Evolutionary conservation across 2,797 vertebrate genomes (phyloP), one percentile per base, ranked within the genome.

Genomic region (Darevskia nairensis): DNA sequence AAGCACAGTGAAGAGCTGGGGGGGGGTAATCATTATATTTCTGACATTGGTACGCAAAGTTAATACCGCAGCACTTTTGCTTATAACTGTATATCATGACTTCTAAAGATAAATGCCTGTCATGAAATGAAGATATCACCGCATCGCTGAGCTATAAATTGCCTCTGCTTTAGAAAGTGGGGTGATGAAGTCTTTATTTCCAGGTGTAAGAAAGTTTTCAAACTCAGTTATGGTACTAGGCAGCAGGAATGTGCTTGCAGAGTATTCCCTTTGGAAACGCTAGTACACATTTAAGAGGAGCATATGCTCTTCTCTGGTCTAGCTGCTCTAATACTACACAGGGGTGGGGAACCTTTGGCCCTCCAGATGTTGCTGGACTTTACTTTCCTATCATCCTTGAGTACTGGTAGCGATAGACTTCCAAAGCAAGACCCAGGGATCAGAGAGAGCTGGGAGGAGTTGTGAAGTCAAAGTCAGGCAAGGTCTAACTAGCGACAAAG

Each of bases 1-100:
- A 88, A 86, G 55, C 86, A 78, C 41, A 68, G 83, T 74, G 61
- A 41, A 93, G 21, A 64, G 35, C 50, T 1, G 15, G 68, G 84
- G 2, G 6, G 86, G 80, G 87, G 94, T 94, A 93, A 89, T 1
- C 84, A 75, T 89, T 88, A 17, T 69, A 82, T 93, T 92, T 94
- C 84, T 90, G 89, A 82, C 94, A 64, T 82, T 64, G 92, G 77
- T 66, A 69, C 84, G 82, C 3, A 74, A 86, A 93, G 59, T 66
- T 86, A 90, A 84, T 61, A 79, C 61, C 55, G 59, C 87, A 82
- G 3, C 27, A 41, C 64, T 83, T 85, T 39, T 80, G 82, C 80
- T 90, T 89, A 50, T 76, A 91, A 80, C 15, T 85, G 8, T 82
- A 46, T 21, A 90, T 89, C 79, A 89, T 86, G 78, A 13, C 71